Evolutionary conservation across 2,113 vertebrate species (phyloP), one percentile per base, ranked within the genome.

Genomic region (Cynoglossus semilaevis): DNA sequence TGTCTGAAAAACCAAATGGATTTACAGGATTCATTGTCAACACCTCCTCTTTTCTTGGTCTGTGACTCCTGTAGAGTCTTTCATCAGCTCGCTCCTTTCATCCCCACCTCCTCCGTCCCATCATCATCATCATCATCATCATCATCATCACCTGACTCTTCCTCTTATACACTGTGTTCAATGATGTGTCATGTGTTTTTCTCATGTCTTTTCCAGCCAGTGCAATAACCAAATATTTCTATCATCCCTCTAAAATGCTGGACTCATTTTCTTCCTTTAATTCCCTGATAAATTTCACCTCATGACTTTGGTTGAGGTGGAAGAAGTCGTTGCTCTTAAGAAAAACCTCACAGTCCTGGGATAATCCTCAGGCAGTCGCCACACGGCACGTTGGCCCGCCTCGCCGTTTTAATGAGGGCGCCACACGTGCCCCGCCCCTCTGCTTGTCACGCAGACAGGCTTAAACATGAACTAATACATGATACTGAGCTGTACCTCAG

Each of bases 1-100:
- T 87, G 88, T 88, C 81, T 85, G 70, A 85, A 83, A 86, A 85
- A 81, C 75, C 83, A 85, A 88, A 88, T 85, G 81, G 89, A 89
- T 90, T 87, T 89, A 88, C 76, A 82, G 72, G 80, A 76, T 87
- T 88, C 86, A 85, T 84, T 80, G 79, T 88, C 84, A 88, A 72
- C 75, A 68, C 59, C 73, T 81, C 76, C 80, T 78, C 67, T 76
- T 83, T 76, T 75, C 63, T 57, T 44, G 62, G 51, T 63, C 67
- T 49, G 67, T 63, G 67, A 67, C 66, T 69, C 60, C 71, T 68
- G 58, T 50, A 51, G 51, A 46, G 43, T 77, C 73, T 50, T 75
- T 56, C 44, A 16, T 76, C 22, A 29, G 22, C 22, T 79, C 75
- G 69, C 48, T 55, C 77, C 22, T 81, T 63, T 75, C 70, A 76